These are phyloP conservation scores for Diacarnus erythraeanus DNA, from an alignment of 37 sponge, comb jelly and placozoan genomes.

Conservation along the genomic window DNA sequence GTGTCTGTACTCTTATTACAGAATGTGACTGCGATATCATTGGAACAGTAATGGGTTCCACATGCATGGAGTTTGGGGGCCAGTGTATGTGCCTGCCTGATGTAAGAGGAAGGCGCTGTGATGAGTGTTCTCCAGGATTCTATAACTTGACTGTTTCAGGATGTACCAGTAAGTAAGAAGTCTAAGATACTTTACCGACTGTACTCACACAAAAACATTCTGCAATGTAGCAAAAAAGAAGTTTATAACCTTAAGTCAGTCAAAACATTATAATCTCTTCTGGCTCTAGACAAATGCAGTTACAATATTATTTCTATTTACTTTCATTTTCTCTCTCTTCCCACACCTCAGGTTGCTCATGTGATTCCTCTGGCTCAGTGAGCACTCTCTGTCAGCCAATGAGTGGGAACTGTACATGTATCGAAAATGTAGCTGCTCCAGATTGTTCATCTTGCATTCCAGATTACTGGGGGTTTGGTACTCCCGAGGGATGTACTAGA, in stretches of 20 bases:
- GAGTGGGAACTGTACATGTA: slow-evolving; percentile 70
- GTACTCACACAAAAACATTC: neutral
- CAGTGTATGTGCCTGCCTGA: slow-evolving; percentile 76
- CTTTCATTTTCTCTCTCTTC: too few relatives aligned
- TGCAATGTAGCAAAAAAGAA: neutral
- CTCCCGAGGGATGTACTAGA: slow-evolving; percentile 23
- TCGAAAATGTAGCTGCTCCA: slow-evolving; percentile 45
- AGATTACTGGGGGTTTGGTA: slow-evolving; percentile 25
- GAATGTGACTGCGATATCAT: slow-evolving; percentile 65
- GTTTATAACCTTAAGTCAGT: too few relatives aligned
- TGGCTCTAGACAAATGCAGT: too few relatives aligned
- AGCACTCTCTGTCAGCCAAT: slow-evolving; percentile 48
- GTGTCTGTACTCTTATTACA: slow-evolving; percentile 1
- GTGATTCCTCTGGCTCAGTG: slow-evolving; percentile 37
- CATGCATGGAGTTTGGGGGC: slow-evolving; percentile 64
- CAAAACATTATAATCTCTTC: too few relatives aligned
- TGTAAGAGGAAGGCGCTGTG: slow-evolving; percentile 72
- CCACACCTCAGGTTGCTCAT: slow-evolving; percentile 40
- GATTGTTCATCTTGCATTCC: slow-evolving; percentile 48
- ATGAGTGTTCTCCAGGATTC: slow-evolving; percentile 60
- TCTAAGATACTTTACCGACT: neutral
- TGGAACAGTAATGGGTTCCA: slow-evolving; percentile 26
- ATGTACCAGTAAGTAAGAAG: slow-evolving; percentile 43
- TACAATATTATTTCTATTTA: too few relatives aligned
- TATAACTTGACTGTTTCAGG: slow-evolving; percentile 49